These are phyloP conservation scores for Onychostoma macrolepis DNA, from an alignment of 2,113 vertebrate genomes.

Conservation along the genomic window DNA sequence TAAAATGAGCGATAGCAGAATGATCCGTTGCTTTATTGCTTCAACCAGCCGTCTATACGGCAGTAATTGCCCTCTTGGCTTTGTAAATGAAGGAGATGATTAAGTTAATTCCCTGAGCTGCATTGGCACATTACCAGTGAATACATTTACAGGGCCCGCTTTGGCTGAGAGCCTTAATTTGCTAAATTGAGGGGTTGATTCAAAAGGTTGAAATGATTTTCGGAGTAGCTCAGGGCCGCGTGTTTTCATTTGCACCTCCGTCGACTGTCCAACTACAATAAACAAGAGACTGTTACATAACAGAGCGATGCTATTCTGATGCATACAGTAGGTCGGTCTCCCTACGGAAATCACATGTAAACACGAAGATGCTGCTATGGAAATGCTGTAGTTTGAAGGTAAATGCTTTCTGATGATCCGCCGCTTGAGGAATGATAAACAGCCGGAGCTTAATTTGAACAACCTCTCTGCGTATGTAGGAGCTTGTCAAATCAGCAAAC, in stretches of 20 bases:
- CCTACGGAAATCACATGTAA: constrained; percentile 2
- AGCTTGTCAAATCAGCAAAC: constrained; percentile 34
- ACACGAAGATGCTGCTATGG: not conserved
- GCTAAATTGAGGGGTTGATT: constrained; percentile 81
- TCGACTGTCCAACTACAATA: not conserved
- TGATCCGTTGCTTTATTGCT: constrained; percentile 71
- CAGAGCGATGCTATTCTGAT: not conserved
- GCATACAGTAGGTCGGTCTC: not conserved
- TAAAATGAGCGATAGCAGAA: constrained; percentile 72
- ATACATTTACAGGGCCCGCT: constrained; percentile 88
- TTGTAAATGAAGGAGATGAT: constrained; percentile 92
- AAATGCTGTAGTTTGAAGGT: not conserved
- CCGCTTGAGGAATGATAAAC: constrained; percentile 14
- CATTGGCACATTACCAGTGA: constrained; percentile 87
- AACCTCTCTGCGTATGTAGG: constrained; percentile 9
- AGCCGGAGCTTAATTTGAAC: constrained; percentile 28
- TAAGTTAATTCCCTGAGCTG: constrained; percentile 92
- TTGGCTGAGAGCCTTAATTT: constrained; percentile 89
- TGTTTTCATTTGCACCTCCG: constrained; percentile 25
- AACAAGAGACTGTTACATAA: constrained; percentile 30
- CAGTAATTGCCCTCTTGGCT: constrained; percentile 86
- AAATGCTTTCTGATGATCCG: not conserved
- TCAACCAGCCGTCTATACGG: constrained; percentile 75
- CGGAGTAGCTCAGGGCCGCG: constrained; percentile 13
- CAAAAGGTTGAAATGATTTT: constrained; percentile 66